Conservation (phyloP, 2,888 invertebrate species). For the Gymnosoma rotundatum region DNA sequence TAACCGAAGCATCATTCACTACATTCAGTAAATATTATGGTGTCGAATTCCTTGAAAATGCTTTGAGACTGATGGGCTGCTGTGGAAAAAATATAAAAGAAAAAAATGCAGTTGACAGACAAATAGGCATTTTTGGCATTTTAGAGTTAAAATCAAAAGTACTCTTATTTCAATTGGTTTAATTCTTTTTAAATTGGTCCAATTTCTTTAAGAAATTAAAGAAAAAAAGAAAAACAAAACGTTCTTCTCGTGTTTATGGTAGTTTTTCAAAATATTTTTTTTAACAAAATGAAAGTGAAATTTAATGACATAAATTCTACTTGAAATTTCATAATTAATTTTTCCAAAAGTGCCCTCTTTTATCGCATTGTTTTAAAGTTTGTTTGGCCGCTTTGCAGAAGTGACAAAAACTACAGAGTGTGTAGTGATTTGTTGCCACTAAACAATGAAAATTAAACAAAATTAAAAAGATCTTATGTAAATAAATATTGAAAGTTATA, state of each 20-base stretch:
- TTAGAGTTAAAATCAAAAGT: neutral
- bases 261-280: conserved; percentile 42
- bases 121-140: conserved; percentile 58
- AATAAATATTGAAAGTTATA: no score
- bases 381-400: no score
- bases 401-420: no score
- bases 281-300: conserved; percentile 23
- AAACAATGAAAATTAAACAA: no score
- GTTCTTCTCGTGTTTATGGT: conserved; percentile 54
- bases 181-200: conserved; percentile 31
- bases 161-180: conserved; percentile 41
- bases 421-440: no score
- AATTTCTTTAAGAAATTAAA: conserved; percentile 7
- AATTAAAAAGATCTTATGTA: no score
- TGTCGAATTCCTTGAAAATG: conserved; percentile 49
- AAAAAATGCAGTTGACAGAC: conserved; percentile 59
- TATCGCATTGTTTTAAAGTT: no score
- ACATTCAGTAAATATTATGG: conserved; percentile 46
- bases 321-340: neutral
- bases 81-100: conserved; percentile 2
- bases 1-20: conserved; percentile 49
- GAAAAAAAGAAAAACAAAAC: neutral
- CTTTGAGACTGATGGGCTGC: conserved; percentile 57
- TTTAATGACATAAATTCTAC: neutral
- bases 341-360: neutral